A percentile compares a stretch with the other conserved stretches of the same genome.
Evolutionary conservation across 2,888 invertebrate genomes (phyloP).

Genomic region (Aethes cnicana): DNA sequence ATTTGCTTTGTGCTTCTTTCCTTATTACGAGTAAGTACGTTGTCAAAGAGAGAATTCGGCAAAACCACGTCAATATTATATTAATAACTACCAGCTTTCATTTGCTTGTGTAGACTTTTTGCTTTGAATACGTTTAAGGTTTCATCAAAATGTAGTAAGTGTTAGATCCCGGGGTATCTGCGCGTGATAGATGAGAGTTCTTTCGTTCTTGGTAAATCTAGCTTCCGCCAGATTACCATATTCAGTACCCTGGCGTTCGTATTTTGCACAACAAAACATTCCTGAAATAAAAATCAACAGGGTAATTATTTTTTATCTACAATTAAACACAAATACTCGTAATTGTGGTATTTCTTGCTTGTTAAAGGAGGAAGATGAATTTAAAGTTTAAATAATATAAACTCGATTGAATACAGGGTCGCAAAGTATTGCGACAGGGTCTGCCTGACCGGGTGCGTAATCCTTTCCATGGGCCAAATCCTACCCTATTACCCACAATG

Average conservation of each 20-base stretch:
- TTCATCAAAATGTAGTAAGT: constrained; percentile 5
- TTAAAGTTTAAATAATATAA: not conserved
- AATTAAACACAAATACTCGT: no score
- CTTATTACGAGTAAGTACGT: no score
- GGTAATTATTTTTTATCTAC: no score
- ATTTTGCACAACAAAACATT: no score
- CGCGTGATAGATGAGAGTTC: constrained; percentile 11
- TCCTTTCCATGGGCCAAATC: constrained; percentile 56
- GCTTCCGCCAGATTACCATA: constrained; percentile 8
- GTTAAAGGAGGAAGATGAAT: not conserved
- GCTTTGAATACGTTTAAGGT: constrained; percentile 4
- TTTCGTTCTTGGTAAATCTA: constrained; percentile 14
- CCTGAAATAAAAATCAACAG: no score
- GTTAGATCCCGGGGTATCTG: constrained; percentile 3
- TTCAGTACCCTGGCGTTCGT: constrained; percentile 1
- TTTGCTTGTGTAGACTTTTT: not conserved
- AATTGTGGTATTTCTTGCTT: no score
- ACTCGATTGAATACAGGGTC: constrained; percentile 12
- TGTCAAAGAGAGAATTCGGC: no score
- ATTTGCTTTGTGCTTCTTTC: no score
- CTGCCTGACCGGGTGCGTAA: constrained; percentile 46
- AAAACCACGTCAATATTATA: no score
- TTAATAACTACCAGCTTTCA: not conserved
- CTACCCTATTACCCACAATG: constrained; percentile 57
- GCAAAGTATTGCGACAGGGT: constrained; percentile 39